Evolutionary conservation across 2,797 vertebrate genomes (phyloP), one percentile per base, ranked within the genome.

Genomic region (Coreius guichenoti): DNA sequence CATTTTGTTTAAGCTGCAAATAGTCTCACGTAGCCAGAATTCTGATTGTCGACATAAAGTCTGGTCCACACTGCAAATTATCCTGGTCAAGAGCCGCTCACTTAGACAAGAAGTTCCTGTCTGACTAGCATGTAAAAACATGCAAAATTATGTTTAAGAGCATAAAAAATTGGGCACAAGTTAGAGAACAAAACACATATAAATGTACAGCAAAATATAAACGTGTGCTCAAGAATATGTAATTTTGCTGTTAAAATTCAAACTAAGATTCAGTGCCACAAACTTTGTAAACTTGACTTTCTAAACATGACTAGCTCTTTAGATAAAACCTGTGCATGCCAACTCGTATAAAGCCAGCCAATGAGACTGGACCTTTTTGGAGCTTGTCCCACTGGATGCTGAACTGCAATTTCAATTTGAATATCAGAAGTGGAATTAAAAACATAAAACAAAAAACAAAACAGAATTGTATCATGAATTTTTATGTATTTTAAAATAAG

Each of bases 11-110:
- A 51, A 72, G 39, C 21, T 6, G 31, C 61, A 80, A 47, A 80
- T 68, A 65, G n/a, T 80, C 67, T 72, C 65, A 72, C 9, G 19
- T 19, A 85, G 29, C 21, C 39, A 61, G 54, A 73, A 29, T 82
- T 58, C 36, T 82, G 68, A 81, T 45, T 65, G 39, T 65, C 3
- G 39, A 39, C 77, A 29, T 51, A 26, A 81, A 39, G 67, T 81
- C 80, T 58, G 49, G 82, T 78, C 74, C 36, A 56, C 33, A 56
- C 31, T 29, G 9, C 58, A 51, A 74, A 45, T 76, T 29, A 67
- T 75, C 31, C 21, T 58, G 65, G 14, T 45, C 17, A 74, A 51
- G 49, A 43, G 31, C 70, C 1, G 14, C 16, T 6, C 29, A 21
- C 26, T 39, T 54, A 67, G 11, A 51, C 19, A 63, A 26, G 45